Conservation (phyloP, 2,113 vertebrate genomes). For the Prunella fulvescens region DNA sequence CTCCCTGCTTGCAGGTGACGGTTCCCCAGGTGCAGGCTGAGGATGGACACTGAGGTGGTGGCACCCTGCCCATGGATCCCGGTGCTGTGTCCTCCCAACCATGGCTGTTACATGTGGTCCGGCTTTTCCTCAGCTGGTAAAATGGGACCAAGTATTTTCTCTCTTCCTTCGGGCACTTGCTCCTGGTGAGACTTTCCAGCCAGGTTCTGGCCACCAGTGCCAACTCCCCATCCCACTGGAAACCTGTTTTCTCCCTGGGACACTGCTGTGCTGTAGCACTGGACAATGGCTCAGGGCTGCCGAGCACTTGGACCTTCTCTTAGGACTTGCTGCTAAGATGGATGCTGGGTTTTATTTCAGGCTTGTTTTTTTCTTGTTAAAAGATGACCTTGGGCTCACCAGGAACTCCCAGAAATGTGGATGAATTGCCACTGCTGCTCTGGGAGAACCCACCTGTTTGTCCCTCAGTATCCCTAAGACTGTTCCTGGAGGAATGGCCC, state of each 20-base stretch:
- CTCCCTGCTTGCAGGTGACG: slow-evolving; percentile 38
- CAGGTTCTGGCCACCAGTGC: not conserved
- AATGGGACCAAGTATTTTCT: slow-evolving; percentile 39
- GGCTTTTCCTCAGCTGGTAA: rapidly evolving
- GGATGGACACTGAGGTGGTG: not conserved
- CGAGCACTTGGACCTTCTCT: not conserved
- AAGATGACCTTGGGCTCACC: not conserved
- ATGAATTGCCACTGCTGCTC: not conserved
- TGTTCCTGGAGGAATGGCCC: not conserved
- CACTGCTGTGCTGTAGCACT: not conserved
- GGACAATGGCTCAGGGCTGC: not conserved
- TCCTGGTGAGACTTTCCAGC: not conserved
- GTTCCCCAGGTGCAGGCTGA: not conserved
- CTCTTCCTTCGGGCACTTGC: not conserved
- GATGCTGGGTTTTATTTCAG: not conserved
- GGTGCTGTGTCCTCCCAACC: rapidly evolving
- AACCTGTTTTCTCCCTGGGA: not conserved
- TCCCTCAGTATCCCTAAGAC: not conserved
- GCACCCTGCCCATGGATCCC: rapidly evolving
- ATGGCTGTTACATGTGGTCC: not conserved
- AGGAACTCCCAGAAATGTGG: not conserved
- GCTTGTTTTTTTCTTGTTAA: not conserved
- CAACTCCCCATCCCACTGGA: slow-evolving; percentile 2
- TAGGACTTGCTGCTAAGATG: not conserved
- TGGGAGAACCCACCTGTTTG: not conserved